Percentiles rank a stretch among this genome's conserved stretches.
phyloP scores from a whole-genome alignment of 2,888 invertebrate species.

The Ypsolopha sequella region DNA sequence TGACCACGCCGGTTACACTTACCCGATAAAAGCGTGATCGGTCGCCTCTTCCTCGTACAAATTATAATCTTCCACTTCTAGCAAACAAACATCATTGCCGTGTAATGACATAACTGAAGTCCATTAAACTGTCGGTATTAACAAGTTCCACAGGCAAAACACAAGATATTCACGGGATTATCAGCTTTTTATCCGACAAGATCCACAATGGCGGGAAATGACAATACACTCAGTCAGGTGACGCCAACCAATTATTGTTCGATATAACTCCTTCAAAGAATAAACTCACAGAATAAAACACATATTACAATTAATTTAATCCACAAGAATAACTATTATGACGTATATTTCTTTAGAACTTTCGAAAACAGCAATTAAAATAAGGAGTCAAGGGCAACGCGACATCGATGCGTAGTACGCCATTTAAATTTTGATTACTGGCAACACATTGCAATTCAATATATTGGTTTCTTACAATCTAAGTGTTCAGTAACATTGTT shows the following conservation, averaged over 20 bases:
- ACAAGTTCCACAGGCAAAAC: constrained; percentile 38
- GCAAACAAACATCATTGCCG: constrained; percentile 67
- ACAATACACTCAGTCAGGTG: constrained; percentile 69
- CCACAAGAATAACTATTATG: constrained; percentile 17
- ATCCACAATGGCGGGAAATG: constrained; percentile 72
- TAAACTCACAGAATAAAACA: constrained; percentile 22
- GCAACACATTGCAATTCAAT: too few relatives aligned
- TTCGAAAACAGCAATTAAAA: constrained; percentile 49
- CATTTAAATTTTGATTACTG: not conserved
- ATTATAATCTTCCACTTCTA: constrained; percentile 68
- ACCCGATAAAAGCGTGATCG: constrained; percentile 68
- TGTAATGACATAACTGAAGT: constrained; percentile 65
- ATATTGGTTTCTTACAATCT: too few relatives aligned
- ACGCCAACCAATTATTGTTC: constrained; percentile 52
- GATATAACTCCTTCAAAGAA: constrained; percentile 22
- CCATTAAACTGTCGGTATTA: constrained; percentile 28
- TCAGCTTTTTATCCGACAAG: constrained; percentile 35
- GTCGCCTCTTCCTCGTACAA: constrained; percentile 68
- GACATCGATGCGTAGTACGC: constrained; percentile 34
- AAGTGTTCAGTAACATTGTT: too few relatives aligned
- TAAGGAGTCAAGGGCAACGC: constrained; percentile 62
- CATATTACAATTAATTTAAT: not conserved
- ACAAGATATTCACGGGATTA: constrained; percentile 21
- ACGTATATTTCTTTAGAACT: constrained; percentile 26
- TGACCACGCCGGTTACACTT: constrained; percentile 64